Evolutionary conservation across 2,888 invertebrate genomes (phyloP).

Genomic region (Drosophila nr. perissopoda): DNA sequence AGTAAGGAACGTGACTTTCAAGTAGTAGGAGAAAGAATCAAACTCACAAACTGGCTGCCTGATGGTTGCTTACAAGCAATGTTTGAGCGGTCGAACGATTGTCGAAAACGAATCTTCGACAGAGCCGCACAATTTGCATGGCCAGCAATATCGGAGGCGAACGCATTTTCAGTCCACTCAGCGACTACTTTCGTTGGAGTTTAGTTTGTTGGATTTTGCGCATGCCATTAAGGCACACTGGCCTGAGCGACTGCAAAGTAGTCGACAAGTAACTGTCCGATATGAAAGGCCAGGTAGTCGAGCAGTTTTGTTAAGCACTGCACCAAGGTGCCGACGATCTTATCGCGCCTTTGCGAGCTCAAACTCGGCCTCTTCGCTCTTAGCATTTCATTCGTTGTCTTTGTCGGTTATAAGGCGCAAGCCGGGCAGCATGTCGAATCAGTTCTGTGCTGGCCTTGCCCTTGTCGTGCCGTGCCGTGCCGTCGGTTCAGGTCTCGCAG

Average conservation of each 20-base stretch:
- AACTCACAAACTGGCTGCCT: constrained; percentile 6
- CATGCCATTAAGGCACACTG: constrained; percentile 59
- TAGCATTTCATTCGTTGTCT: constrained; percentile 28
- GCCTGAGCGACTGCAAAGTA: constrained; percentile 23
- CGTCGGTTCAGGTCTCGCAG: constrained; percentile 19
- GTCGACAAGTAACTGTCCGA: constrained; percentile 30
- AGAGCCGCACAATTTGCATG: constrained; percentile 51
- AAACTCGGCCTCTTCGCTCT: constrained; percentile 35
- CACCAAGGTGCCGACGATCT: constrained; percentile 50
- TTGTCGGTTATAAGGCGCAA: constrained; percentile 66
- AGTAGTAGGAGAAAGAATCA: constrained; percentile 30
- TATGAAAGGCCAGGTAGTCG: constrained; percentile 51
- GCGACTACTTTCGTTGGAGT: constrained; percentile 45
- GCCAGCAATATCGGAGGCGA: constrained; percentile 47
- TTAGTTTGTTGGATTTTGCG: constrained; percentile 46
- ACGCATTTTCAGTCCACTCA: constrained; percentile 59
- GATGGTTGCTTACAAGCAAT: constrained; percentile 3
- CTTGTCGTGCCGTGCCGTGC: constrained; percentile 51
- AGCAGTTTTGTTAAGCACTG: constrained; percentile 41
- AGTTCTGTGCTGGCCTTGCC: constrained; percentile 70
- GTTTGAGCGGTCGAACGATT: constrained; percentile 16
- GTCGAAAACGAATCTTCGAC: constrained; percentile 28
- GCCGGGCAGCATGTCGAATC: constrained; percentile 64
- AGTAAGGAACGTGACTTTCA: constrained; percentile 22
- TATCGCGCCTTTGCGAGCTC: constrained; percentile 41